Evolutionary conservation across 23 tunicate species (phyloP), one percentile per base, ranked within the genome.

Genomic region (Styela clava): DNA sequence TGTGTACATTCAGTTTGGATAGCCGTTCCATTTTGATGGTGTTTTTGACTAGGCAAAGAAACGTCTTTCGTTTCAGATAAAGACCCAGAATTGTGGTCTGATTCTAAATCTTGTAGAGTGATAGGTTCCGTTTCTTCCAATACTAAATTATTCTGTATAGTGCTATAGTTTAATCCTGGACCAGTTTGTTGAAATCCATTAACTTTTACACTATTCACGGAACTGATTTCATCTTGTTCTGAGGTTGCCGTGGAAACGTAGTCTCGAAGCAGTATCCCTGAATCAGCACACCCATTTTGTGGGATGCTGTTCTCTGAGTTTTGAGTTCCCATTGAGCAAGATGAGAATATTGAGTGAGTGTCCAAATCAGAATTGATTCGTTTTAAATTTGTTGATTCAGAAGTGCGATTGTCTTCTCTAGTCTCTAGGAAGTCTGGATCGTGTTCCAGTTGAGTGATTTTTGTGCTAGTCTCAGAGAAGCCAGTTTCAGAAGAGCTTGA

Each of bases 181-280:
- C 12, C 9, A 44, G 56, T 44, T 44, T 44, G 56, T 12, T 44
- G 56, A 12, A 44, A 44, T 7, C 56, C 56, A 44, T 44, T 44
- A 5, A 44, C 12, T 12, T 12, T 44, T 7, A 44, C 56, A 44
- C 56, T 44, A 12, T 44, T 44, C 7, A 44, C 56, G 12, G 56
- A 44, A 12, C 56, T 44, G 7, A 7, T 7, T 12, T 67, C 31
- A 67, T 67, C 30, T 27, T 67, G 32, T 67, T 27, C 71, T 29
- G 71, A 67, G 19, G 71, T 67, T 67, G 71, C 71, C 71, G 31
- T 67, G 24, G 71, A 67, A 29, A 67, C 71, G 24, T 67, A 67
- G 71, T 67, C 71, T 67, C 71, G 19, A 29, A 67, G 31, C 71
- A 67, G 71, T 27, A 67, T 29, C 22, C 71, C 71, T 18, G 71